phyloP scores from a whole-genome alignment of 2,797 vertebrate species.

The Miichthys miiuy region DNA sequence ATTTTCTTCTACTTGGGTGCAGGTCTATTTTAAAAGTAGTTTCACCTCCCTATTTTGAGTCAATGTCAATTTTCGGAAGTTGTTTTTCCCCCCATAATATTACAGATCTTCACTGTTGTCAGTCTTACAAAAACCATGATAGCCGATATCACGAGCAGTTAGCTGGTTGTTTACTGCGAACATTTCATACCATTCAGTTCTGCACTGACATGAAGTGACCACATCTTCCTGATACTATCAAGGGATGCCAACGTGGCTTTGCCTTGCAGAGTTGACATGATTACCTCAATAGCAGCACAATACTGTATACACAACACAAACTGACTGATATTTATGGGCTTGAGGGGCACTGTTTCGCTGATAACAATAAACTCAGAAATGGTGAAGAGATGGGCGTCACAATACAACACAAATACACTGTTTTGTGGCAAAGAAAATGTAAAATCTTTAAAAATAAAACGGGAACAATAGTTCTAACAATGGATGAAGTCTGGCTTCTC shows the following conservation, averaged over 20 bases:
- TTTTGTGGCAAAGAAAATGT: slow-evolving; percentile 14
- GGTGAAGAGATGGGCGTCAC: not conserved
- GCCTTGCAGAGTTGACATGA: slow-evolving; percentile 15
- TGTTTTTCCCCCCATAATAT: slow-evolving; percentile 1
- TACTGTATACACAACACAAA: not conserved
- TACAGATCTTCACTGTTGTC: slow-evolving; percentile 7
- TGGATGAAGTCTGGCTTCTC: not conserved
- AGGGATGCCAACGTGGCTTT: not conserved
- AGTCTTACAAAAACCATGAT: slow-evolving; percentile 19
- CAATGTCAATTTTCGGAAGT: slow-evolving; percentile 11
- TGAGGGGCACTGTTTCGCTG: not conserved
- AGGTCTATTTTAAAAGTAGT: slow-evolving; percentile 24
- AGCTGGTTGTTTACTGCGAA: not conserved
- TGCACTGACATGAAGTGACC: slow-evolving; percentile 9
- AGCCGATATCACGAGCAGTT: not conserved
- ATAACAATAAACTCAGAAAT: slow-evolving; percentile 2
- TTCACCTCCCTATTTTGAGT: slow-evolving; percentile 17
- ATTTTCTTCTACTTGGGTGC: slow-evolving; percentile 4
- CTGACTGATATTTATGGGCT: not conserved
- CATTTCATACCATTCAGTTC: not conserved
- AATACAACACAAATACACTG: slow-evolving; percentile 16
- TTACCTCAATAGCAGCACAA: not conserved
- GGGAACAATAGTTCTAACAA: slow-evolving; percentile 21
- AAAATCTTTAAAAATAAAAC: slow-evolving; percentile 4
- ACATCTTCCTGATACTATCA: slow-evolving; percentile 8